phyloP scores from a whole-genome alignment of 2,113 vertebrate species.

The Hassar affinis region DNA sequence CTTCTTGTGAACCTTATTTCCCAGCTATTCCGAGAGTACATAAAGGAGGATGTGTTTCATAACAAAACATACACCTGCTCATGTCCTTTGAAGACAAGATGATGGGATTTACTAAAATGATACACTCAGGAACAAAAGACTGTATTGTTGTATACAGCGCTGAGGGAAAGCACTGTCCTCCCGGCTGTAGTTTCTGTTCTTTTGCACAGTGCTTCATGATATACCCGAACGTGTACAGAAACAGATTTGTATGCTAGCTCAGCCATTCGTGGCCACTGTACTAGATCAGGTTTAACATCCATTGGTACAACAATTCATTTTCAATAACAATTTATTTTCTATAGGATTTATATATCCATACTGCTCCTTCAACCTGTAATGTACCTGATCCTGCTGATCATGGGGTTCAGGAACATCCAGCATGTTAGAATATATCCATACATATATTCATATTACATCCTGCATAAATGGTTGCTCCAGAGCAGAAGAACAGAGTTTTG shows the following conservation, averaged over 20 bases:
- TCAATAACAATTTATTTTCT: too few species aligned
- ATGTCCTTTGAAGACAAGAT: slow-evolving; percentile 72
- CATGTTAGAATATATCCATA: too few species aligned
- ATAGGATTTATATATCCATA: neutral
- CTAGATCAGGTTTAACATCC: slow-evolving; percentile 34
- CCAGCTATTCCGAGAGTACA: slow-evolving; percentile 32
- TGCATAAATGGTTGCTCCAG: neutral
- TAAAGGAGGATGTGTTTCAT: slow-evolving; percentile 40
- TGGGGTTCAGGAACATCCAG: neutral
- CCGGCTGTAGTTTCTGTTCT: slow-evolving; percentile 27
- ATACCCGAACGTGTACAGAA: slow-evolving; percentile 45
- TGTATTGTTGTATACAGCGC: slow-evolving; percentile 44
- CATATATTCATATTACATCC: neutral
- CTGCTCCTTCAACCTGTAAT: neutral
- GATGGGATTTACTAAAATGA: slow-evolving; percentile 65
- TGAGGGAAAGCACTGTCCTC: slow-evolving; percentile 27
- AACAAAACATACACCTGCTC: slow-evolving; percentile 64
- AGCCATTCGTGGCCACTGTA: slow-evolving; percentile 1
- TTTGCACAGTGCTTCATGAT: slow-evolving; percentile 48
- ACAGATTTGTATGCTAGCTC: slow-evolving; percentile 30
- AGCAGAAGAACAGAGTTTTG: neutral
- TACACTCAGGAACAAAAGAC: slow-evolving; percentile 63
- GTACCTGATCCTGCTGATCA: neutral
- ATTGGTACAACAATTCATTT: neutral
- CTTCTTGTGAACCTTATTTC: slow-evolving; percentile 26